phyloP scores from a whole-genome alignment of 2,113 vertebrate species.

The Caretta caretta region DNA sequence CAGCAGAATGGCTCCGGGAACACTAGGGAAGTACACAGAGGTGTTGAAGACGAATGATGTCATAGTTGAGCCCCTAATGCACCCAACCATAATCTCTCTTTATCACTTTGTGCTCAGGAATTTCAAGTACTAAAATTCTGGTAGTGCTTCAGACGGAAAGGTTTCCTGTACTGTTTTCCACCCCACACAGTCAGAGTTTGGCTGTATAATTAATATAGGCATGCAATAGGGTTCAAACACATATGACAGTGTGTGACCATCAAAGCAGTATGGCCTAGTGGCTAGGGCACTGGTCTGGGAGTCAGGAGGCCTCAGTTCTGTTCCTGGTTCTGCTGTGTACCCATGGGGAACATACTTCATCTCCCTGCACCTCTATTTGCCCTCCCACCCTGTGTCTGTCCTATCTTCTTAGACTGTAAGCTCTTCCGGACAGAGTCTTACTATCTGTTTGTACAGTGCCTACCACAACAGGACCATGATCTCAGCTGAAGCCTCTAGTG shows the following conservation, averaged over 20 bases:
- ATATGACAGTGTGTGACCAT: not conserved
- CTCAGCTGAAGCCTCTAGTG: constrained; percentile 23
- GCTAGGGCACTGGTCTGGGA: not conserved
- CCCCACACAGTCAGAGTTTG: not conserved
- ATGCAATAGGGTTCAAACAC: not conserved
- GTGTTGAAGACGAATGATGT: not conserved
- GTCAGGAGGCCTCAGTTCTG: not conserved
- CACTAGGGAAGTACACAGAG: not conserved
- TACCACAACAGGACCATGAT: constrained; percentile 21
- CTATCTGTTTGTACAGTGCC: not conserved
- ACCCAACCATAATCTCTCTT: not conserved
- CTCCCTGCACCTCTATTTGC: not conserved
- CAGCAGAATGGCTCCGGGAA: not conserved
- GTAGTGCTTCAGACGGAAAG: not conserved
- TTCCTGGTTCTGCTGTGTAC: not conserved
- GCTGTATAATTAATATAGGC: not conserved
- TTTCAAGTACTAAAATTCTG: not conserved
- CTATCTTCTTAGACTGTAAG: not conserved
- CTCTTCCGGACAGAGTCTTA: fast-evolving
- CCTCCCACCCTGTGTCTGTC: not conserved
- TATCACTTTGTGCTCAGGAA: not conserved
- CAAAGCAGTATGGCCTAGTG: not conserved
- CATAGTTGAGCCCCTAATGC: not conserved
- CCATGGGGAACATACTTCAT: not conserved
- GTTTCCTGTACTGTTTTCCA: not conserved